A percentile compares a stretch with the other conserved stretches of the same genome.
These are phyloP conservation scores for Zaprionus lineosus DNA, from an alignment of 2,888 invertebrate species.

Conservation along the genomic window DNA sequence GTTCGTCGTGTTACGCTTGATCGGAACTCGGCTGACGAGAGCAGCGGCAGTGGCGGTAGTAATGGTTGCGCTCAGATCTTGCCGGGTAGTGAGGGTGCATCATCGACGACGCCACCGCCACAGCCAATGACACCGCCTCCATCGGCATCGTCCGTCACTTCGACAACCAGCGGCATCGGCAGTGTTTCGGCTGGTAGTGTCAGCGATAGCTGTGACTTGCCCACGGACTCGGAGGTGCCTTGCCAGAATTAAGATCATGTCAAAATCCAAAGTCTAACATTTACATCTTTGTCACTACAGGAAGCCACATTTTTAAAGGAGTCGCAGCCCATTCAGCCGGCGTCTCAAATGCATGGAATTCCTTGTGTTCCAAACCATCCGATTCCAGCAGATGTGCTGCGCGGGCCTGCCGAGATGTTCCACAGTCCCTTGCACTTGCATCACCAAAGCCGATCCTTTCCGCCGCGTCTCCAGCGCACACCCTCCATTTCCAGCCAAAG, in stretches of 20 bases:
- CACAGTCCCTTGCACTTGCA: conserved; percentile 85
- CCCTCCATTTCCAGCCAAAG: conserved; percentile 93
- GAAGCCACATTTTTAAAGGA: conserved; percentile 87
- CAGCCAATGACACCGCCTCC: conserved; percentile 81
- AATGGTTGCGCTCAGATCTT: conserved; percentile 43
- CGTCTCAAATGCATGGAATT: conserved; percentile 80
- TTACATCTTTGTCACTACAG: conserved; percentile 79
- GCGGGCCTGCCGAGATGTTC: conserved; percentile 85
- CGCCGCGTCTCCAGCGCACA: conserved; percentile 88
- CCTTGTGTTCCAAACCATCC: conserved; percentile 69
- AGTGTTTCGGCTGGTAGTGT: conserved; percentile 80
- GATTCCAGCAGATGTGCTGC: conserved; percentile 79
- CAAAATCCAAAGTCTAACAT: not conserved
- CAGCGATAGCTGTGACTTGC: conserved; percentile 81
- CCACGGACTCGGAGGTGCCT: conserved; percentile 82
- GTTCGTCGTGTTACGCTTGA: conserved; percentile 82
- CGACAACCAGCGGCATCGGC: conserved; percentile 81
- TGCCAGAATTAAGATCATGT: not conserved
- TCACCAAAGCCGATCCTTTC: conserved; percentile 88
- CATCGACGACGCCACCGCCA: conserved; percentile 66
- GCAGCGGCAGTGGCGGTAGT: conserved; percentile 52
- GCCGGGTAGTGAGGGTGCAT: conserved; percentile 47
- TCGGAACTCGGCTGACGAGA: conserved; percentile 80
- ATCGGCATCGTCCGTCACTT: conserved; percentile 82
- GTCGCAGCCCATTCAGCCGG: conserved; percentile 86